These are phyloP conservation scores for Leiothrix lutea DNA, from an alignment of 2,113 vertebrate species.

Conservation along the genomic window DNA sequence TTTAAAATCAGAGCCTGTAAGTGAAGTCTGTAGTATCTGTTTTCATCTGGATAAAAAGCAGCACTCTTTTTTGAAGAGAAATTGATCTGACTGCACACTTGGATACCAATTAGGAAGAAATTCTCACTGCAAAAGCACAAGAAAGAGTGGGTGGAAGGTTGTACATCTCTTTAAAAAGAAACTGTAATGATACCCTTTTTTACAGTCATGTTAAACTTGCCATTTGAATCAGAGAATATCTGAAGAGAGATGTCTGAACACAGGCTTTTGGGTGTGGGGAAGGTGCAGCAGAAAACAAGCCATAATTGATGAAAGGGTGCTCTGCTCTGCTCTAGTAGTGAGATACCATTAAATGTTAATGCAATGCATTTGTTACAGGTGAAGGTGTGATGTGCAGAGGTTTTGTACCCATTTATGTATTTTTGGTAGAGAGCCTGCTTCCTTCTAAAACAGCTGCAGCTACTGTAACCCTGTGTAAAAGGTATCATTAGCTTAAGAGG, in stretches of 20 bases:
- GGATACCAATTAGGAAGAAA: conserved; percentile 20
- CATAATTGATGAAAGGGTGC: not conserved
- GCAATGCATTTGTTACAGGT: not conserved
- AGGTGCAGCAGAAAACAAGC: not conserved
- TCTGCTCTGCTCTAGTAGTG: not conserved
- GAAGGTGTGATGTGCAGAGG: not conserved
- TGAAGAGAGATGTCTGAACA: not conserved
- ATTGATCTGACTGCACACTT: conserved; percentile 16
- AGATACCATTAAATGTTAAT: not conserved
- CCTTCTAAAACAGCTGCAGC: not conserved
- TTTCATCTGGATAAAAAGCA: conserved; percentile 15
- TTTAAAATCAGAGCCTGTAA: not conserved
- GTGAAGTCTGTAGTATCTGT: not conserved
- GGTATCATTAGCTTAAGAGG: not conserved
- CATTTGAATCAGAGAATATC: not conserved
- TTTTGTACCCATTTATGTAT: not conserved
- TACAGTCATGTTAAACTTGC: not conserved
- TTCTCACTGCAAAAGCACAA: conserved; percentile 7
- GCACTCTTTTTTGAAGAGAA: not conserved
- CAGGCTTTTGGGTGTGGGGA: not conserved
- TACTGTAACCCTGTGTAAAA: not conserved
- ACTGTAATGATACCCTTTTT: not conserved
- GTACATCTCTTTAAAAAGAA: not conserved
- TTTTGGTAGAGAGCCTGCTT: not conserved
- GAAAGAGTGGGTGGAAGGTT: not conserved